A percentile compares a stretch with the other conserved stretches of the same genome.
Conservation (phyloP, 2,888 invertebrate genomes). For the Antheraea assamensis region DNA sequence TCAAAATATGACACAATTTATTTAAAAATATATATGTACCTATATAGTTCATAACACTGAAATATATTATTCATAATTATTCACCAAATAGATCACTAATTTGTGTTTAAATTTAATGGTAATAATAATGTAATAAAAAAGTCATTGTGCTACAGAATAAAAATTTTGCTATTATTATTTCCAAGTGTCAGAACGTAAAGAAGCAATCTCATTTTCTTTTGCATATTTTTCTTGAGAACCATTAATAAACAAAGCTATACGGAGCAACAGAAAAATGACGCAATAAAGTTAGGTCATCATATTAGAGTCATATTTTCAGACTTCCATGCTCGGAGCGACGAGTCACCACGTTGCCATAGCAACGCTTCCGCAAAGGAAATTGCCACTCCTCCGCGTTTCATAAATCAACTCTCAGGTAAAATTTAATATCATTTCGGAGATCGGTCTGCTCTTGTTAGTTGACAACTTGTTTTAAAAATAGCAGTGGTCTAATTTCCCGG, state of each 20-base stretch:
- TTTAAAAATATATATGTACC: too few species aligned
- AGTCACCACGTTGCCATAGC: slow-evolving; percentile 51
- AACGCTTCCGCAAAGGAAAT: slow-evolving; percentile 70
- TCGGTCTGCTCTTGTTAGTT: slow-evolving; percentile 39
- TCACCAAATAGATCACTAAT: too few species aligned
- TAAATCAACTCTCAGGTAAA: slow-evolving; percentile 71
- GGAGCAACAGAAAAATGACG: slow-evolving; percentile 18
- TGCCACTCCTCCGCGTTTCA: slow-evolving; percentile 63
- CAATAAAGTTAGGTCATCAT: slow-evolving; percentile 43
- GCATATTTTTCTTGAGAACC: not conserved
- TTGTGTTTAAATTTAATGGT: too few species aligned
- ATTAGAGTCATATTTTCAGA: slow-evolving; percentile 48
- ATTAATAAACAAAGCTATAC: slow-evolving; percentile 4
- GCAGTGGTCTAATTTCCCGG: slow-evolving; percentile 37
- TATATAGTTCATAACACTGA: too few species aligned
- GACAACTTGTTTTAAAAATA: slow-evolving; percentile 43
- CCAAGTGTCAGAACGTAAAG: not conserved
- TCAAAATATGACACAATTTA: too few species aligned
- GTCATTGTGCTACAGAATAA: not conserved
- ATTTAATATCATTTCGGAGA: slow-evolving; percentile 65
- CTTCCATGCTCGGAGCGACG: slow-evolving; percentile 33
- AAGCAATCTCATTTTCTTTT: not conserved
- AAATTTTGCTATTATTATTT: not conserved
- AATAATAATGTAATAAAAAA: too few species aligned
- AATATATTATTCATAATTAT: too few species aligned